A percentile compares a stretch with the other conserved stretches of the same genome.
Evolutionary conservation across 2,797 vertebrate genomes (phyloP).

Genomic region (Muscicapa comitata): DNA sequence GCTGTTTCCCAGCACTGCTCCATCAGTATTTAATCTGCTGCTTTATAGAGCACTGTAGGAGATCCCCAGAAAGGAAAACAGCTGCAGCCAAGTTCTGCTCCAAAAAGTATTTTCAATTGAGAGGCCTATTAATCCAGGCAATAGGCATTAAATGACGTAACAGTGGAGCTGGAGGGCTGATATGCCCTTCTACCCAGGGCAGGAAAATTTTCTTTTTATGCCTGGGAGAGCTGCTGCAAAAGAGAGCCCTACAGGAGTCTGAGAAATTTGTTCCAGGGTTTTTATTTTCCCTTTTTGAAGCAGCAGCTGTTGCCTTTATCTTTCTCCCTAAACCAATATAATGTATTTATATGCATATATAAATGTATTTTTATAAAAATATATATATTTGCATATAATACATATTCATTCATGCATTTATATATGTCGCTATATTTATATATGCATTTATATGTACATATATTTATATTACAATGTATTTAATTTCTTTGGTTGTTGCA

Average conservation of each 20-base stretch:
- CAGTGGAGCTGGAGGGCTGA: constrained; percentile 39
- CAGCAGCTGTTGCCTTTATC: background rate
- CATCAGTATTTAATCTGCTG: constrained; percentile 53
- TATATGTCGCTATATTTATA: background rate
- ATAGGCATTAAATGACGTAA: constrained; percentile 44
- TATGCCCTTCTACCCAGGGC: constrained; percentile 35
- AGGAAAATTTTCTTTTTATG: background rate
- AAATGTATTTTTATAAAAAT: background rate
- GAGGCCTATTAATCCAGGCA: constrained; percentile 48
- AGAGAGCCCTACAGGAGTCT: background rate
- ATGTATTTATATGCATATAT: background rate
- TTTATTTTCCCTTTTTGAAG: background rate
- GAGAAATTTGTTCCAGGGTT: background rate
- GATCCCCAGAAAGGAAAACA: constrained; percentile 56
- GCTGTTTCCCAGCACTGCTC: constrained; percentile 13
- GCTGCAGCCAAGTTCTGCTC: constrained; percentile 59
- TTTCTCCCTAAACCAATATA: background rate
- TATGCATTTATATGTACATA: background rate
- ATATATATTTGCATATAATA: background rate
- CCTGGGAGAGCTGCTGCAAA: constrained; percentile 4
- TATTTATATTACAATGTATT: background rate
- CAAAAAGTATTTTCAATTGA: constrained; percentile 45
- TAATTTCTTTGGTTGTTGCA: background rate
- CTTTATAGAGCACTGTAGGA: constrained; percentile 48
- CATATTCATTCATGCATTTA: background rate